These are phyloP conservation scores for Lophura nycthemera DNA, from an alignment of 2,113 vertebrate genomes.

Conservation along the genomic window DNA sequence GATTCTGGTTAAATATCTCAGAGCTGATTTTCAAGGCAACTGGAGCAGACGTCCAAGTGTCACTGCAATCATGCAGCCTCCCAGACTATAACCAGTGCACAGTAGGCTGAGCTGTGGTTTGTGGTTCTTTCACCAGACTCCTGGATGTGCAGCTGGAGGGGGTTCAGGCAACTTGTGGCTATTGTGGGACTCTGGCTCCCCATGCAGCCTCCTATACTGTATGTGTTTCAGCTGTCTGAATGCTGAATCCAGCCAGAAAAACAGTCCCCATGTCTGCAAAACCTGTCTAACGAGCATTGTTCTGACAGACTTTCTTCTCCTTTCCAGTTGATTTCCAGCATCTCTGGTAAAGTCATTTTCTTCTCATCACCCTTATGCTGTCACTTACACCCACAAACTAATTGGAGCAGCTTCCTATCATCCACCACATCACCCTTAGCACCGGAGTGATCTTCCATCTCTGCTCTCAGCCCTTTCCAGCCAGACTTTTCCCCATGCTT, in stretches of 20 bases:
- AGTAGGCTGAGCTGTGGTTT: background rate
- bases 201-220: background rate
- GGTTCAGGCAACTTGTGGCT: background rate
- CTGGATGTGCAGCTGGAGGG: background rate
- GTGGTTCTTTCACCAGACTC: background rate
- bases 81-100: background rate
- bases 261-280: background rate
- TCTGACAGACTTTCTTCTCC: background rate
- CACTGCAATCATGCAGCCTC: background rate
- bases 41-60: background rate
- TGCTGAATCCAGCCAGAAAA: background rate
- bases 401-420: background rate
- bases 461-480: background rate
- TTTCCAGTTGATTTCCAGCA: background rate
- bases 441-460: background rate
- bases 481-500: background rate
- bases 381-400: background rate
- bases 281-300: background rate
- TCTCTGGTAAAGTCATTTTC: slow-evolving; percentile 6
- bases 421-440: background rate
- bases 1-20: background rate
- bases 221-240: background rate
- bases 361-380: slow-evolving; percentile 19
- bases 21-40: background rate
- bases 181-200: background rate